These are phyloP conservation scores for Lysandra coridon DNA, from an alignment of 2,888 invertebrate genomes.

Conservation along the genomic window DNA sequence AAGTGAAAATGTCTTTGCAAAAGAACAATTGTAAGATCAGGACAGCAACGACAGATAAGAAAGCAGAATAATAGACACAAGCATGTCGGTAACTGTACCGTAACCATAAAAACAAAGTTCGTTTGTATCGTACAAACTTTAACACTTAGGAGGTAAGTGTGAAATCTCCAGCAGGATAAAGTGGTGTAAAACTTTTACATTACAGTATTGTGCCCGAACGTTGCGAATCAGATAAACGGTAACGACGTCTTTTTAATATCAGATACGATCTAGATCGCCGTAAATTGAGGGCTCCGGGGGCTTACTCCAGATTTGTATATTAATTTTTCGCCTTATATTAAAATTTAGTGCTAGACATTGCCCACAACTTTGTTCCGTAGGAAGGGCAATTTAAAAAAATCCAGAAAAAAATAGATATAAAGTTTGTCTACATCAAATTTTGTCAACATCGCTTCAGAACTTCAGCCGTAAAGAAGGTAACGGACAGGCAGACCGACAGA, in stretches of 20 bases:
- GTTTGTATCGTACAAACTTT: conserved; percentile 14
- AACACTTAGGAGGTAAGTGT: conserved; percentile 26
- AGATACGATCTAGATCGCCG: neutral
- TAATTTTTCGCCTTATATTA: neutral
- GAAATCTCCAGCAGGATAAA: conserved; percentile 18
- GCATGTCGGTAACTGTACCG: neutral
- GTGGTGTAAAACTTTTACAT: conserved; percentile 6
- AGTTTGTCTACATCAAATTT: no score
- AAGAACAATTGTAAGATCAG: neutral
- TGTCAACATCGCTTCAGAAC: no score
- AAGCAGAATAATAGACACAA: neutral
- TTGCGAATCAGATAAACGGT: conserved; percentile 5
- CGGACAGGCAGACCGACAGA: no score
- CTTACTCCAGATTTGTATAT: neutral
- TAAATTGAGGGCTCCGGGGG: conserved; percentile 4
- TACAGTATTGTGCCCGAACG: neutral
- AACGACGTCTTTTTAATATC: conserved; percentile 6
- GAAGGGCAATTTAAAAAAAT: neutral
- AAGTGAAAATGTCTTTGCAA: neutral
- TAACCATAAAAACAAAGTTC: conserved; percentile 2
- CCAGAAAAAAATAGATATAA: no score
- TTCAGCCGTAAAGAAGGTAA: no score
- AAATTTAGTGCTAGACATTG: neutral
- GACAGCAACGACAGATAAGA: neutral
- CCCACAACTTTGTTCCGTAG: neutral